Base-by-base conservation (phyloP, 2,113 vertebrate genomes). In the Gadus chalcogrammus region DNA sequence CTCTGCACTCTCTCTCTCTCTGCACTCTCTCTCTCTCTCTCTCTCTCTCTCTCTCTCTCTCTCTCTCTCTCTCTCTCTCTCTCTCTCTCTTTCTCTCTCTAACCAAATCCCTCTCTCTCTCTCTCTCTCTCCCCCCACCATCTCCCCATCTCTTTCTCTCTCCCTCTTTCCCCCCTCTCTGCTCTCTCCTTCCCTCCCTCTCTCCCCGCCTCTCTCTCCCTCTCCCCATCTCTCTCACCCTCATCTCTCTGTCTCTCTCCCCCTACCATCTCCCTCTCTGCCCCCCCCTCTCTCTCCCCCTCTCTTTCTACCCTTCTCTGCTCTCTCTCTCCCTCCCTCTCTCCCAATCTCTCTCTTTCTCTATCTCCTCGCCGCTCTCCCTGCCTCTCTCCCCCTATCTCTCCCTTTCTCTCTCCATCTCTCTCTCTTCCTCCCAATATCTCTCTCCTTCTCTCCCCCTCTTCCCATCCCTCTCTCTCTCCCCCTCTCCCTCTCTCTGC, bases 131-230 rank as follows among this genome's bases (percentile, higher is more conserved):
- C 24, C 20, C 20, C 20, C 20, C 20, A 20, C 20, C 20, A 20
- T 20, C 24, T 24, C 1, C 2, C 2, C 1, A 24, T 24, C 24
- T 24, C 24, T 24, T 1, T 24, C 24, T 24, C 24, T 24, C 24
- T 24, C 24, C 24, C 24, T 73, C 71, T 82, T 74, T 76, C 76
- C 84, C 85, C 85, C 85, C 85, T 24, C 22, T 1, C 22, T 3
- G 1, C 31, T 31, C 31, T 31, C 5, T n/a, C n/a, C n/a, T n/a
- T n/a, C 22, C 22, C 22, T 24, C 22, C 22, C 22, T 1, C 22
- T 24, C 22, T 2, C 22, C 22, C 22, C n/a, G n/a, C n/a, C n/a
- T 24, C 22, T 24, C 22, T 24, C 22, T 24, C 22, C 22, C 22
- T 24, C 22, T 24, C 22, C 22, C 22, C 22, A 24, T 24, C 24